A percentile compares a stretch with the other conserved stretches of the same genome.
Evolutionary conservation across 2,113 vertebrate species (phyloP).

Genomic region (Electrona antarctica): DNA sequence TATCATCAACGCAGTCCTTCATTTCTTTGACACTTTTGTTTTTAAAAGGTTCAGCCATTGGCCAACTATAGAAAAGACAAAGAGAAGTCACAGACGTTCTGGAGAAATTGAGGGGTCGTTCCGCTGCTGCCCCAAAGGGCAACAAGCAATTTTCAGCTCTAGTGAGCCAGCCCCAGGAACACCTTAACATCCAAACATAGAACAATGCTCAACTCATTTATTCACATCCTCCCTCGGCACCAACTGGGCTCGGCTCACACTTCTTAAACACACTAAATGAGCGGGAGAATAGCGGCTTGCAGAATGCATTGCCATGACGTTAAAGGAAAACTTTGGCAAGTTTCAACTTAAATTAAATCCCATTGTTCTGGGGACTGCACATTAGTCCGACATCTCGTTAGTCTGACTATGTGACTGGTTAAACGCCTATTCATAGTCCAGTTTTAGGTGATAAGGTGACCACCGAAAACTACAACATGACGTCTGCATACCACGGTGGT

Average conservation of each 20-base stretch:
- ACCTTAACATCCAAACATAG: constrained; percentile 65
- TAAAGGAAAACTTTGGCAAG: neutral
- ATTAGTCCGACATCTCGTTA: too few species aligned
- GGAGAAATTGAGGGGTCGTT: constrained; percentile 45
- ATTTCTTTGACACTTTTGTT: neutral
- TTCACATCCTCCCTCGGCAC: constrained; percentile 53
- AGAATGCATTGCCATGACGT: neutral
- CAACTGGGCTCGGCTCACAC: constrained; percentile 34
- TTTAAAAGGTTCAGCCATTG: neutral
- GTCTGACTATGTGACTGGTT: too few species aligned
- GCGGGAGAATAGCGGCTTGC: constrained; percentile 30
- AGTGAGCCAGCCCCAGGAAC: constrained; percentile 71
- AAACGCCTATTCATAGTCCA: too few species aligned
- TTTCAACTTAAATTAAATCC: too few species aligned
- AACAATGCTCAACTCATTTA: constrained; percentile 75
- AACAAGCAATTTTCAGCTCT: constrained; percentile 80
- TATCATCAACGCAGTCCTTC: neutral
- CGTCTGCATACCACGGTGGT: too few species aligned
- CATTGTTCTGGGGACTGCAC: too few species aligned
- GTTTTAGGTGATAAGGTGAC: too few species aligned
- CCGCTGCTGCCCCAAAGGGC: constrained; percentile 61
- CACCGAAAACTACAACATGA: too few species aligned
- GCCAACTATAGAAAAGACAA: constrained; percentile 22
- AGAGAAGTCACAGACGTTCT: constrained; percentile 31
- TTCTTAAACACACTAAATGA: constrained; percentile 44